Evolutionary conservation across 2,888 invertebrate species (phyloP).

Genomic region (Camponotus fellah): DNA sequence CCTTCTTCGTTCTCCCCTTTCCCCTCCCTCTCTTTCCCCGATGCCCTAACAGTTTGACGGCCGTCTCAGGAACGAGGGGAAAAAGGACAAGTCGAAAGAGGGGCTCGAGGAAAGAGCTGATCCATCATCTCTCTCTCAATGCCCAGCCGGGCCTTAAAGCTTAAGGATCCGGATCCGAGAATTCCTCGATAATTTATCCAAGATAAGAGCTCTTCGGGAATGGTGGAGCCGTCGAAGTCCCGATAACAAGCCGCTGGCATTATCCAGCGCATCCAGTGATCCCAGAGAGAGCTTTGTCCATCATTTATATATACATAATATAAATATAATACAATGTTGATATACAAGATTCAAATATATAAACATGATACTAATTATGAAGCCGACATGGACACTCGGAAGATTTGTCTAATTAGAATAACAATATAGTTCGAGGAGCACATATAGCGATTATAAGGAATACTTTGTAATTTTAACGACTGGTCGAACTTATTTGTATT

Average conservation of each 20-base stretch:
- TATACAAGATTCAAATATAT: not conserved
- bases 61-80: constrained; percentile 60
- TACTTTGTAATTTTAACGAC: constrained; percentile 15
- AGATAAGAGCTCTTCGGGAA: constrained; percentile 57
- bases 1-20: constrained; percentile 32
- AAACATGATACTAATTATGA: not conserved
- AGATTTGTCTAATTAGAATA: not conserved
- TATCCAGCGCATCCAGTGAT: not conserved
- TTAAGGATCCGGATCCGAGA: constrained; percentile 66
- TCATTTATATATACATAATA: not conserved
- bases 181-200: constrained; percentile 69
- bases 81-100: constrained; percentile 59
- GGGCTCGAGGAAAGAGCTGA: constrained; percentile 62
- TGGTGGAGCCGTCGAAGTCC: not conserved
- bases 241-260: constrained; percentile 41
- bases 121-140: constrained; percentile 65
- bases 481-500: not conserved
- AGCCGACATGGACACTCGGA: not conserved
- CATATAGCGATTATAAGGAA: not conserved
- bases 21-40: not conserved
- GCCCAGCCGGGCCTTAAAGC: constrained; percentile 39
- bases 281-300: not conserved
- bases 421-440: not conserved
- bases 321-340: not conserved
- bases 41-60: constrained; percentile 43